Conservation (phyloP, 1,140 invertebrate species). For the Sarcophaga bullata region DNA sequence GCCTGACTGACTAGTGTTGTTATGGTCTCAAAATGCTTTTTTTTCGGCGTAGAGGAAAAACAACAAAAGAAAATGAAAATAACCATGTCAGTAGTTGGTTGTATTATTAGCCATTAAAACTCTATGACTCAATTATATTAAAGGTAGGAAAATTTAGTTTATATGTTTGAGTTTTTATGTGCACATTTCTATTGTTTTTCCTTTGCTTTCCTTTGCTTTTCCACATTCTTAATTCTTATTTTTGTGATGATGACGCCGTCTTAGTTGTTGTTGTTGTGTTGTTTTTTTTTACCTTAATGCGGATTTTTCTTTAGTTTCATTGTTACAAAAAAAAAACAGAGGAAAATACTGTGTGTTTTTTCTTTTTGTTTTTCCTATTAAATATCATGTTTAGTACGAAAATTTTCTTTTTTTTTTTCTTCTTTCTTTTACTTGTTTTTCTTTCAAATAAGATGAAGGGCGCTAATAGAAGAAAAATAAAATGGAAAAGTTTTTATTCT, state of each 20-base stretch:
- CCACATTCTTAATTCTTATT: background rate
- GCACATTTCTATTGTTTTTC: background rate
- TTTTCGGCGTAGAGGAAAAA: background rate
- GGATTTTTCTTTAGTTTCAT: background rate
- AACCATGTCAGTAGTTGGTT: conserved; percentile 20
- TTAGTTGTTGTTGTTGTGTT: background rate
- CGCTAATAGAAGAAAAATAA: no score
- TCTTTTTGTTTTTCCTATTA: background rate
- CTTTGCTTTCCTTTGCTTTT: no score
- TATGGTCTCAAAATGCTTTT: background rate
- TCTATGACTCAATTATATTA: conserved; percentile 22
- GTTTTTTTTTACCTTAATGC: background rate
- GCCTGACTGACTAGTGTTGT: no score
- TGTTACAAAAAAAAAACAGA: background rate
- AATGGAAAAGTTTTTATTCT: background rate
- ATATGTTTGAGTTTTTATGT: background rate
- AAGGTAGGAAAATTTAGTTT: conserved; percentile 2
- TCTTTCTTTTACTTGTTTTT: background rate
- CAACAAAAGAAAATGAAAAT: background rate
- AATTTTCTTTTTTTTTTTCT: background rate
- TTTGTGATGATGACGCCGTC: background rate
- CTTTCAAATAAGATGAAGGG: no score
- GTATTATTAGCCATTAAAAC: conserved; percentile 25
- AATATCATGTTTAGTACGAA: background rate
- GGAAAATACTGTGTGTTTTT: background rate